These are phyloP conservation scores for Streblospio benedicti DNA, from an alignment of 1,140 invertebrate genomes.

Conservation along the genomic window DNA sequence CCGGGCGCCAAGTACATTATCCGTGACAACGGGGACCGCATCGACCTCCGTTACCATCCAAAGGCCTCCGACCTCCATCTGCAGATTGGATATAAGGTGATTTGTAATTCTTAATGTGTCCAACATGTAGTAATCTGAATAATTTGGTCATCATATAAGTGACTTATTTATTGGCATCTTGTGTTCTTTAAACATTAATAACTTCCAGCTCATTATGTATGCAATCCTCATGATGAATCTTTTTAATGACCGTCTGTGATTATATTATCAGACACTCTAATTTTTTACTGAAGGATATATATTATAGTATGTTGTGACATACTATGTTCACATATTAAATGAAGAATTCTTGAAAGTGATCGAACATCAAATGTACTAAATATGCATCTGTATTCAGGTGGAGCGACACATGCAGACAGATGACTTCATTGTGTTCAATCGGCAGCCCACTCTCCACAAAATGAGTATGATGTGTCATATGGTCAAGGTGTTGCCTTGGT, in stretches of 20 bases:
- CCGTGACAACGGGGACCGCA: constrained; percentile 94
- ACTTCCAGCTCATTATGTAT: too few species aligned
- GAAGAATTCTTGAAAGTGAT: too few species aligned
- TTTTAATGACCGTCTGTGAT: too few species aligned
- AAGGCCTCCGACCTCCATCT: constrained; percentile 96
- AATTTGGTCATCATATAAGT: too few species aligned
- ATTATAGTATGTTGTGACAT: background rate
- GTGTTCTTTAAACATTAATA: too few species aligned
- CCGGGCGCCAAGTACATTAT: constrained; percentile 99
- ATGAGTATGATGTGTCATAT: constrained; percentile 99
- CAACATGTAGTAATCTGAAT: too few species aligned
- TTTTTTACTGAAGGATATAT: background rate
- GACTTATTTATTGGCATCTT: too few species aligned
- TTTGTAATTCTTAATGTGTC: too few species aligned
- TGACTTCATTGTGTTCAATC: constrained; percentile 98
- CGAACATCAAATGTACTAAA: too few species aligned
- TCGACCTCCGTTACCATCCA: constrained; percentile 96
- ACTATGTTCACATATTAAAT: constrained; percentile 10
- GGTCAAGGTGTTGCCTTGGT: constrained; percentile 93
- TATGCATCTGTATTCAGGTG: constrained; percentile 55
- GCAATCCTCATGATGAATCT: too few species aligned
- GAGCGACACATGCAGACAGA: constrained; percentile 96
- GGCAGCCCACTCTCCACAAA: constrained; percentile 98
- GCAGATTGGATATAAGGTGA: constrained; percentile 87
- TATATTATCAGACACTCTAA: too few species aligned